A percentile compares a stretch with the other conserved stretches of the same genome.
These are phyloP conservation scores for Phytoseiulus persimilis DNA, from an alignment of 2,888 invertebrate species.

Conservation along the genomic window DNA sequence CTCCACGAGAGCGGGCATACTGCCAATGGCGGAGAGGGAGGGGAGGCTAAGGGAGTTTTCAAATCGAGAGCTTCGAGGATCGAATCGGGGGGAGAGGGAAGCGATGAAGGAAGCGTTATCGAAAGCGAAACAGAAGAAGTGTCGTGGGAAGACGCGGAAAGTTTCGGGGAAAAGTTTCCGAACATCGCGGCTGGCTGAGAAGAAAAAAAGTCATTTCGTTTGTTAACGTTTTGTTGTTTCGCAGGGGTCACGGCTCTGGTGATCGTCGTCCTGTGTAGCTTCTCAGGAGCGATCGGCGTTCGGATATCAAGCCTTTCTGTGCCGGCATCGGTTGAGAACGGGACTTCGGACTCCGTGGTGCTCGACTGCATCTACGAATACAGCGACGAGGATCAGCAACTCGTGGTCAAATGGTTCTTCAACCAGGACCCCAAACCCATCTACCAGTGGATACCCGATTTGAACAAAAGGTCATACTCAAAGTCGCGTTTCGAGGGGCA, in stretches of 20 bases:
- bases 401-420: slow-evolving; percentile 47
- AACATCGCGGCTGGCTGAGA: no score
- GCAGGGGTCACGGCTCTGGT: neutral
- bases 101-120: neutral
- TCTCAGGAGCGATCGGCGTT: slow-evolving; percentile 39
- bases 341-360: slow-evolving; percentile 46
- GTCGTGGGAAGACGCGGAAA: neutral
- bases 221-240: neutral
- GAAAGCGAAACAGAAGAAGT: neutral
- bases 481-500: slow-evolving; percentile 42
- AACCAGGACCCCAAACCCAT: slow-evolving; percentile 47
- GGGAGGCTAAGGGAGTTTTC: neutral
- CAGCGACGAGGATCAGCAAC: slow-evolving; percentile 44
- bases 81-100: no score
- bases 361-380: slow-evolving; percentile 47
- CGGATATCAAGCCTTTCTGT: slow-evolving; percentile 43
- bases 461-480: slow-evolving; percentile 42
- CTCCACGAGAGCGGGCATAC: neutral
- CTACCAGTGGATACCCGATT: slow-evolving; percentile 47
- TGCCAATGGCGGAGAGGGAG: neutral
- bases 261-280: neutral
- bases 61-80: neutral
- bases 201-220: neutral
- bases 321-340: slow-evolving; percentile 45
- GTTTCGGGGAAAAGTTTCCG: neutral